Conservation (phyloP, 2,113 vertebrate genomes). For the Pelusios castaneus region DNA sequence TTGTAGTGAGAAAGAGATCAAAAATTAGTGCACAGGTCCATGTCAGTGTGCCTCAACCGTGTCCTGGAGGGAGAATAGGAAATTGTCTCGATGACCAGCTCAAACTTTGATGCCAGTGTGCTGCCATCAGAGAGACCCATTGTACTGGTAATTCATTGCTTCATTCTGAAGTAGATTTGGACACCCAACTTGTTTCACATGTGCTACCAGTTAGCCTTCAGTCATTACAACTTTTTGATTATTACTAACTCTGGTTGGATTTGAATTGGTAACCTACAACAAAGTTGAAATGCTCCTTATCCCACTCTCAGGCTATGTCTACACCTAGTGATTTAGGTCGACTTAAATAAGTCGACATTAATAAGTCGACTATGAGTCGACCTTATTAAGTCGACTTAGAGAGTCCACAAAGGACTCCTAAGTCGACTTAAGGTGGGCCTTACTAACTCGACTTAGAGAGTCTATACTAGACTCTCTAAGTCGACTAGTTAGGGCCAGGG, state of each 20-base stretch:
- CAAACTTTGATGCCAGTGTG: neutral
- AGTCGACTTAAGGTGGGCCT: too few relatives aligned
- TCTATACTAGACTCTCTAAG: too few relatives aligned
- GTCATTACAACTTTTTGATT: neutral
- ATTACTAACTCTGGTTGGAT: neutral
- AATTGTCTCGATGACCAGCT: neutral
- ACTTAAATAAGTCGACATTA: too few relatives aligned
- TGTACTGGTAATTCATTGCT: neutral
- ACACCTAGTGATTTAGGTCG: too few relatives aligned
- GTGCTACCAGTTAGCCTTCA: neutral
- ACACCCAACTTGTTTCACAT: neutral
- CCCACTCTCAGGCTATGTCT: neutral
- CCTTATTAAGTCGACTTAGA: too few relatives aligned
- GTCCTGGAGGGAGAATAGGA: neutral
- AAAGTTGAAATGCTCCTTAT: neutral
- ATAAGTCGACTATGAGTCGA: too few relatives aligned
- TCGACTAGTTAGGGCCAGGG: too few relatives aligned
- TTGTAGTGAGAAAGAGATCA: conserved; percentile 17
- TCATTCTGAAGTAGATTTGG: neutral
- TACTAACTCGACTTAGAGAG: too few relatives aligned
- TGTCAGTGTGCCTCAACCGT: neutral
- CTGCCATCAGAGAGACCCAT: neutral
- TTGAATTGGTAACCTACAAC: too few relatives aligned
- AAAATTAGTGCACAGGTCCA: neutral
- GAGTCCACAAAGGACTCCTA: too few relatives aligned